phyloP scores from a whole-genome alignment of 2,888 invertebrate genomes.

The Meganola albula region DNA sequence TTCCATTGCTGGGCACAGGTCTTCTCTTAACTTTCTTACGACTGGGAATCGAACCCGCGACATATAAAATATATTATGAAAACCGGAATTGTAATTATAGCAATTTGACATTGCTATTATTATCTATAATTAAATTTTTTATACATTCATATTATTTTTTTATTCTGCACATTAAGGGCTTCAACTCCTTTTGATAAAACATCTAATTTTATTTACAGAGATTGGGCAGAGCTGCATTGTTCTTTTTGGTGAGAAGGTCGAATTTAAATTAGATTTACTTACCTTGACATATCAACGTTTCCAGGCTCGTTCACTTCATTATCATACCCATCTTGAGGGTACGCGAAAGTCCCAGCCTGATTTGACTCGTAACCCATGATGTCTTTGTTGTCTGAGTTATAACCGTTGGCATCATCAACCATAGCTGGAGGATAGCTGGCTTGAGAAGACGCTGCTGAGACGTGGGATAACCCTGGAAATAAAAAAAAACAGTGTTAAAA shows the following conservation, averaged over 20 bases:
- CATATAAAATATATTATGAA: too few relatives aligned
- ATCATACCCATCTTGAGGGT: conserved; percentile 55
- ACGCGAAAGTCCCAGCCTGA: conserved; percentile 60
- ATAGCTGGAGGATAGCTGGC: conserved; percentile 78
- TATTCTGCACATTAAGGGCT: too few relatives aligned
- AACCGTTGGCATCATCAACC: conserved; percentile 79
- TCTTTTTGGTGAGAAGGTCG: too few relatives aligned
- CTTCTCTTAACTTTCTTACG: too few relatives aligned
- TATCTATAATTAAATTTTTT: neutral
- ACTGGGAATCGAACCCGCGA: too few relatives aligned
- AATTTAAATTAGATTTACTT: too few relatives aligned
- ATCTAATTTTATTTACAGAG: too few relatives aligned
- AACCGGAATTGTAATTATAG: too few relatives aligned
- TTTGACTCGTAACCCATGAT: conserved; percentile 75
- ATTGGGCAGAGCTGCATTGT: too few relatives aligned
- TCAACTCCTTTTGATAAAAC: too few relatives aligned
- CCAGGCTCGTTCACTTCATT: conserved; percentile 63
- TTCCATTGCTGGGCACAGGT: too few relatives aligned
- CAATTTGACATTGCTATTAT: neutral
- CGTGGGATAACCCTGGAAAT: conserved; percentile 75
- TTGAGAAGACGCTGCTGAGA: conserved; percentile 68
- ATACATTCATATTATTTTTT: neutral
- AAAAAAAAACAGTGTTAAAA: too few relatives aligned
- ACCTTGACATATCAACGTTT: conserved; percentile 71
- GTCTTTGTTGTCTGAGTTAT: conserved; percentile 78